These are phyloP conservation scores for Rhincodon typus DNA, from an alignment of 2,797 vertebrate species.

Conservation along the genomic window DNA sequence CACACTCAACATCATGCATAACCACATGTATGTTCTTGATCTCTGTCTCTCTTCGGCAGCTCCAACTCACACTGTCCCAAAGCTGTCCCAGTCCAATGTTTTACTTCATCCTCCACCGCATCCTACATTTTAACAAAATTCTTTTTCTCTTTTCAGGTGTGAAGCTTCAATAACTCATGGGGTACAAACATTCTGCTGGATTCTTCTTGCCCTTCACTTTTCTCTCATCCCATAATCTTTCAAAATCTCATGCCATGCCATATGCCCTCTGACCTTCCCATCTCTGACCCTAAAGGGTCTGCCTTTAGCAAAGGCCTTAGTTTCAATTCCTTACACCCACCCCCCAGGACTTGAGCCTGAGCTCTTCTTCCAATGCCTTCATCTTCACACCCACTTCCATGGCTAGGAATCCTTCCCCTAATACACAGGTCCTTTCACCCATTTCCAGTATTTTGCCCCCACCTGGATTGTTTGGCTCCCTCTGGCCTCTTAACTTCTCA, in stretches of 20 bases:
- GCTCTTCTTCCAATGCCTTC: background rate
- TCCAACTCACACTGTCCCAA: no score
- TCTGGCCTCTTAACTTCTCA: background rate
- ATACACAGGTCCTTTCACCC: background rate
- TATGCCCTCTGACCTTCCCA: background rate
- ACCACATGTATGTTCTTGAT: no score
- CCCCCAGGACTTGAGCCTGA: background rate
- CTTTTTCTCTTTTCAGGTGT: no score
- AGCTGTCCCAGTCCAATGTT: no score
- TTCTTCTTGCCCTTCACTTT: background rate
- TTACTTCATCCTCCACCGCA: no score
- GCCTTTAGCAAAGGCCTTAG: no score
- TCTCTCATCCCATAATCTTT: background rate
- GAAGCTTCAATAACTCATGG: no score
- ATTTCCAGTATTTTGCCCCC: background rate
- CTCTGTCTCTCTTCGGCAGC: no score
- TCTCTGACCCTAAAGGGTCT: background rate
- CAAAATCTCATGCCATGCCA: background rate
- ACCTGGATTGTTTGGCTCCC: background rate
- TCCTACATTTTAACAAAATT: no score
- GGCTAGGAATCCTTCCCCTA: background rate
- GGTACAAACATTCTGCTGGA: background rate
- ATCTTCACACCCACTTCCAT: background rate
- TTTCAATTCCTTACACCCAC: background rate
- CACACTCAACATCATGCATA: no score